Evolutionary conservation across 1,140 invertebrate species (phyloP), one percentile per base, ranked within the genome.

Genomic region (Drosophila orena): DNA sequence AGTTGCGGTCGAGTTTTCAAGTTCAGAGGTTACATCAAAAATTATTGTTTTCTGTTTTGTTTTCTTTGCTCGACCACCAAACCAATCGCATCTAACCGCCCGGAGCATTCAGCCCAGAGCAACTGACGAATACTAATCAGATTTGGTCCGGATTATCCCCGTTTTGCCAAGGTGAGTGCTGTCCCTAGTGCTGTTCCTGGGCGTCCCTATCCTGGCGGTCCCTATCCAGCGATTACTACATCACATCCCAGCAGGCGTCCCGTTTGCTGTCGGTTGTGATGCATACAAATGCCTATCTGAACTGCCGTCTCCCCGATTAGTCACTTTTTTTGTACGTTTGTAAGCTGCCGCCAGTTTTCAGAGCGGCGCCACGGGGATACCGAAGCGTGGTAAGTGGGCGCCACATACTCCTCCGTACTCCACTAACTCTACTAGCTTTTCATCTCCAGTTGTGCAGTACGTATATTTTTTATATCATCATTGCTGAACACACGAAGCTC

Each of bases 241-340:
- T 47, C 14, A 47, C 20, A 20, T 35, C 40, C 22, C 10, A 74
- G 71, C 35, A 74, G 52, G 70, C 59, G 12, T 30, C 11, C 20
- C 38, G 50, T 17, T 57, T 58, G 72, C 50, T 43, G 38, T 76
- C 47, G 37, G 49, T 44, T 57, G 30, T 42, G 38, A 75, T 53
- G 54, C 42, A 49, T 49, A 57, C 79, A 78, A 78, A 83, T 78
- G 80, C 54, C 75, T 49, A 42, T 72, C 57, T 61, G 38, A 72
- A 37, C 43, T 62, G 22, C 57, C 49, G 35, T 46, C 44, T 65
- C 44, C 14, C 27, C 30, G 66, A 75, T 47, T 68, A 55, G 53
- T 50, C 40, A 24, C 12, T 14, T 42, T 78, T 84, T 62, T 61
- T 86, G 38, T 69, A 74, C 52, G 50, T 81, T 79, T 79, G 50